Percentiles rank a stretch among this genome's conserved stretches.
Evolutionary conservation across 2,797 vertebrate species (phyloP).

Genomic region (Sciurus carolinensis): DNA sequence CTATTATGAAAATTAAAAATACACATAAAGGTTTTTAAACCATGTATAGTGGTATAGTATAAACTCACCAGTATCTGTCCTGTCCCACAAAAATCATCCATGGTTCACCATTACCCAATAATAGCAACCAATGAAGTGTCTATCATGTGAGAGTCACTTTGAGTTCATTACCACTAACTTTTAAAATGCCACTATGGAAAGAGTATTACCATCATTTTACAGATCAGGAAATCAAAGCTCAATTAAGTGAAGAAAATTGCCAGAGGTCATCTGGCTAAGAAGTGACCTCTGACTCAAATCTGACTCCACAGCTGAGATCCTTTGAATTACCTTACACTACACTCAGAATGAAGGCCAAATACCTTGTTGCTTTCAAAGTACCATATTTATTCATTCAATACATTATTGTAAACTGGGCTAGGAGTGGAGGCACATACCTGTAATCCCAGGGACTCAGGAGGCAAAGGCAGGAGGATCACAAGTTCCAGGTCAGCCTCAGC

Average conservation of each 20-base stretch:
- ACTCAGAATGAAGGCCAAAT: slow-evolving; percentile 27
- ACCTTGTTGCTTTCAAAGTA: slow-evolving; percentile 41
- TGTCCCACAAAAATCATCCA: not conserved
- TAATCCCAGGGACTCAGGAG: too few relatives aligned
- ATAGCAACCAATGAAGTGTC: not conserved
- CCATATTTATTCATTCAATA: not conserved
- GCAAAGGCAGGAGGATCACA: too few relatives aligned
- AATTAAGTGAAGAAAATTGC: slow-evolving; percentile 7
- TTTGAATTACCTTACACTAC: not conserved
- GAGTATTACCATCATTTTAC: not conserved
- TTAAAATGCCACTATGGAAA: not conserved
- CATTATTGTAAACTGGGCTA: not conserved
- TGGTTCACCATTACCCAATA: slow-evolving; percentile 22
- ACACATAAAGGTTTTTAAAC: slow-evolving; percentile 35
- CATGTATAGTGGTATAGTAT: not conserved
- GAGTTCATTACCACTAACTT: not conserved
- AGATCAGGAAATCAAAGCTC: slow-evolving; percentile 62
- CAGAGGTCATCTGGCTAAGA: slow-evolving; percentile 26
- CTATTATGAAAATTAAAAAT: slow-evolving; percentile 49
- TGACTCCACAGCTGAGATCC: slow-evolving; percentile 30
- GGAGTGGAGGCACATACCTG: too few relatives aligned
- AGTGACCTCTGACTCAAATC: not conserved
- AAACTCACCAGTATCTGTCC: slow-evolving; percentile 23
- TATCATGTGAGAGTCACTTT: not conserved
- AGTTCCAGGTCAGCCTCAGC: too few relatives aligned